Percentiles rank a stretch among this genome's conserved stretches.
phyloP scores from a whole-genome alignment of 2,797 vertebrate genomes.

The Xiphorhynchus erythropygius region DNA sequence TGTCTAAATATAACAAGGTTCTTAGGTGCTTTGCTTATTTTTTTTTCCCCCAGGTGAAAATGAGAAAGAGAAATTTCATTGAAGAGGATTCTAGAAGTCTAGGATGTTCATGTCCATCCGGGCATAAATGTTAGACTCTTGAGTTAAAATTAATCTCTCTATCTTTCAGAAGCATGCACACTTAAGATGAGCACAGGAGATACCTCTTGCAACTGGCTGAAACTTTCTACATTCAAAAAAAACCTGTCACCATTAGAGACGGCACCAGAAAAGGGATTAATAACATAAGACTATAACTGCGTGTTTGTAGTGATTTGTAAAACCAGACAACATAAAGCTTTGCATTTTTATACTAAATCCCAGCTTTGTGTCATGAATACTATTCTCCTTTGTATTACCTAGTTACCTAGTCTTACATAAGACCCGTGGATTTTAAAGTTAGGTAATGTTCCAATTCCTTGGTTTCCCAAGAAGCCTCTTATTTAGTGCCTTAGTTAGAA shows the following conservation, averaged over 20 bases:
- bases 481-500: conserved; percentile 35
- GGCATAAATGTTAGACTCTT: background rate
- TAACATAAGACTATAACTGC: background rate
- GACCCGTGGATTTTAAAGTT: conserved; percentile 63
- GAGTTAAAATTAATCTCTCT: background rate
- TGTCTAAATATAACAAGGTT: background rate
- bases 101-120: background rate
- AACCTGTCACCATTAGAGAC: background rate
- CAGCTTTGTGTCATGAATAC: conserved; percentile 34
- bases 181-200: background rate
- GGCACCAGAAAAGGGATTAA: background rate
- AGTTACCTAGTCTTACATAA: conserved; percentile 59
- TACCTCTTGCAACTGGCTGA: background rate
- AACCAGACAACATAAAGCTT: conserved; percentile 35
- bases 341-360: conserved; percentile 33
- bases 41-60: background rate
- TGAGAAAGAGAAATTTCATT: background rate
- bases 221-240: background rate
- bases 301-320: conserved; percentile 51
- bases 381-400: conserved; percentile 37
- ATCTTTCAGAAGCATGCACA: background rate
- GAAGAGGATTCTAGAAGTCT: background rate
- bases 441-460: background rate
- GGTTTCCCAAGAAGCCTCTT: conserved; percentile 8
- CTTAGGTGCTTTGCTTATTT: background rate